Percentiles rank a stretch among this genome's conserved stretches.
Conservation (phyloP, 1,140 invertebrate species). For the Pseudomyrmex dendroicus region DNA sequence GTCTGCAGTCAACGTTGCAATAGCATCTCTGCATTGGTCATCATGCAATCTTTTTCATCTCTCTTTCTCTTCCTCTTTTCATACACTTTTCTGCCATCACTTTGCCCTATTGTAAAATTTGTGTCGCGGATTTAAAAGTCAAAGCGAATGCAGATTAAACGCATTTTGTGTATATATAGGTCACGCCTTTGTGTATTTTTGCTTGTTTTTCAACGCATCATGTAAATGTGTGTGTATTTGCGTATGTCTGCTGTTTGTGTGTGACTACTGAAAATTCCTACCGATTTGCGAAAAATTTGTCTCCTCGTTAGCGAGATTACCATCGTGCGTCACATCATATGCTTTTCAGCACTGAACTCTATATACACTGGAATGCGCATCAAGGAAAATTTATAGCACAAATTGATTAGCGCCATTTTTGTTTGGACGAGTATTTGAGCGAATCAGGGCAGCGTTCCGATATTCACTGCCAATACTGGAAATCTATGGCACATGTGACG, state of each 20-base stretch:
- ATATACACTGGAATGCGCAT: too few species aligned
- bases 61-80: background rate
- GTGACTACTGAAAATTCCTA: conserved; percentile 17
- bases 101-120: conserved; percentile 39
- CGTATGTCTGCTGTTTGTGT: conserved; percentile 20
- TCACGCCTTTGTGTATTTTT: conserved; percentile 40
- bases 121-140: conserved; percentile 77
- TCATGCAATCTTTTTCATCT: conserved; percentile 10
- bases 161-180: conserved; percentile 37
- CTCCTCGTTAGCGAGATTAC: background rate
- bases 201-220: conserved; percentile 9
- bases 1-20: conserved; percentile 36
- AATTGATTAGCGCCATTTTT: too few species aligned
- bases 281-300: conserved; percentile 11
- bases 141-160: conserved; percentile 78
- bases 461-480: too few species aligned
- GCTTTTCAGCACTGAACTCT: too few species aligned
- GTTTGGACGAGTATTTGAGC: too few species aligned
- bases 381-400: too few species aligned
- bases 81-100: background rate
- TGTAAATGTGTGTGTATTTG: background rate
- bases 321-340: too few species aligned
- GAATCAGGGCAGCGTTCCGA: too few species aligned
- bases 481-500: too few species aligned
- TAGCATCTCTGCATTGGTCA: conserved; percentile 21